Conservation (phyloP, 2,888 invertebrate genomes). For the Boloria selene region DNA sequence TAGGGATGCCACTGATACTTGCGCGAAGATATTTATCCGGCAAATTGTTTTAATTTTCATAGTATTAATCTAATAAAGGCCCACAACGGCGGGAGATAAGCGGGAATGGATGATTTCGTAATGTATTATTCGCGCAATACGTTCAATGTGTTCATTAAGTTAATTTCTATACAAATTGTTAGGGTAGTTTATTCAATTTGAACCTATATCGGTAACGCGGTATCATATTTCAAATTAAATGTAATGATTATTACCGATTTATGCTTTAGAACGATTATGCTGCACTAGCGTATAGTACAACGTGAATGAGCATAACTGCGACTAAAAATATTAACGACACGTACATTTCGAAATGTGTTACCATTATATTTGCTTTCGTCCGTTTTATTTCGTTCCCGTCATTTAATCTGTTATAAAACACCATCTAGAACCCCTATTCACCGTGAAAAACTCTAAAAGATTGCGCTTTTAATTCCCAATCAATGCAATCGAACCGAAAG, state of each 20-base stretch:
- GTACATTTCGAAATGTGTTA: too few species aligned
- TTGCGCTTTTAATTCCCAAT: constrained; percentile 24
- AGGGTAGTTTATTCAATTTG: constrained; percentile 40
- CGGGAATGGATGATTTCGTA: constrained; percentile 64
- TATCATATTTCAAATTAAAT: constrained; percentile 20
- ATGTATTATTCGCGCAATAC: constrained; percentile 68
- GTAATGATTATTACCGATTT: constrained; percentile 9
- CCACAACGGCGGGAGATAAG: constrained; percentile 76
- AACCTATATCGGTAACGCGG: constrained; percentile 23
- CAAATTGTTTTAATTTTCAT: constrained; percentile 84
- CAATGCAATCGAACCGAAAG: constrained; percentile 18
- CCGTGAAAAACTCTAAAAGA: constrained; percentile 8
- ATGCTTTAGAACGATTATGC: constrained; percentile 5
- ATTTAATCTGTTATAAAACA: neutral
- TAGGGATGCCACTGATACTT: constrained; percentile 79
- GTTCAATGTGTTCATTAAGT: constrained; percentile 55
- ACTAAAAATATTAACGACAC: neutral
- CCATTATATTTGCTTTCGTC: too few species aligned
- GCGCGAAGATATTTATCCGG: constrained; percentile 82
- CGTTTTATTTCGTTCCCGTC: too few species aligned
- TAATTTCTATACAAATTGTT: constrained; percentile 60
- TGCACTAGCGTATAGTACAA: neutral
- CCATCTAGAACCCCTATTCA: neutral
- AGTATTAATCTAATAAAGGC: constrained; percentile 80
- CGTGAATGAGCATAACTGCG: neutral